Percentiles rank a stretch among this genome's conserved stretches.
Evolutionary conservation across 2,888 invertebrate species (phyloP).

Genomic region (Calameuta idolon): DNA sequence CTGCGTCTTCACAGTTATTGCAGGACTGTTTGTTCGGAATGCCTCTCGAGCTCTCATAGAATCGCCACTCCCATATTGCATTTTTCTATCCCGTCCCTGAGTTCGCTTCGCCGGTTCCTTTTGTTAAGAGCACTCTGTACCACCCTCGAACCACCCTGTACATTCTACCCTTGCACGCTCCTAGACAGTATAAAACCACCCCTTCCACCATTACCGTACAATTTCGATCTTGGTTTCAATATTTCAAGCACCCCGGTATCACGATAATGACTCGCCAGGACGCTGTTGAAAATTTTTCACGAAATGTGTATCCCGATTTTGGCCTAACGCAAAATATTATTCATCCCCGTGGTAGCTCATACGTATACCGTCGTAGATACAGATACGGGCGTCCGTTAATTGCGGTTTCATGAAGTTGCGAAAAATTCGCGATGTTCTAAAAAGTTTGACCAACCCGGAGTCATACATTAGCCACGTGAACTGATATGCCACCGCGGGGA

Average conservation of each 20-base stretch:
- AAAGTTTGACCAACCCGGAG: slow-evolving; percentile 49
- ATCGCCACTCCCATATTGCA: slow-evolving; percentile 20
- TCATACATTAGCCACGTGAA: slow-evolving; percentile 36
- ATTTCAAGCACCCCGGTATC: not conserved
- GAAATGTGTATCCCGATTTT: not conserved
- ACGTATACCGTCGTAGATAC: not conserved
- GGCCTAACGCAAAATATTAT: not conserved
- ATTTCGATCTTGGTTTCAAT: not conserved
- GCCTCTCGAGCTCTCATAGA: slow-evolving; percentile 3
- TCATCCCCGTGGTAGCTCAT: not conserved
- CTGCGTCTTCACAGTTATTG: slow-evolving; percentile 28
- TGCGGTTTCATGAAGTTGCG: not conserved
- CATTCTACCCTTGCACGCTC: not conserved
- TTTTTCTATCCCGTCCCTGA: slow-evolving; percentile 23
- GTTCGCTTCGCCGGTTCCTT: not conserved
- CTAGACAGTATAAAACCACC: not conserved
- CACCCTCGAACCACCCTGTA: no score
- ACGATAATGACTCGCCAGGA: not conserved
- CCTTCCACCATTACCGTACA: not conserved
- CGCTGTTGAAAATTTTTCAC: not conserved
- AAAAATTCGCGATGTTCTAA: slow-evolving; percentile 15
- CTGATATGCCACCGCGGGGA: not conserved
- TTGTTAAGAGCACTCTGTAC: slow-evolving; percentile 3
- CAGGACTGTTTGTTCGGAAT: slow-evolving; percentile 24
- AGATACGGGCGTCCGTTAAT: not conserved